phyloP scores from a whole-genome alignment of 2,113 vertebrate species.

The Plecturocebus donacophilus region DNA sequence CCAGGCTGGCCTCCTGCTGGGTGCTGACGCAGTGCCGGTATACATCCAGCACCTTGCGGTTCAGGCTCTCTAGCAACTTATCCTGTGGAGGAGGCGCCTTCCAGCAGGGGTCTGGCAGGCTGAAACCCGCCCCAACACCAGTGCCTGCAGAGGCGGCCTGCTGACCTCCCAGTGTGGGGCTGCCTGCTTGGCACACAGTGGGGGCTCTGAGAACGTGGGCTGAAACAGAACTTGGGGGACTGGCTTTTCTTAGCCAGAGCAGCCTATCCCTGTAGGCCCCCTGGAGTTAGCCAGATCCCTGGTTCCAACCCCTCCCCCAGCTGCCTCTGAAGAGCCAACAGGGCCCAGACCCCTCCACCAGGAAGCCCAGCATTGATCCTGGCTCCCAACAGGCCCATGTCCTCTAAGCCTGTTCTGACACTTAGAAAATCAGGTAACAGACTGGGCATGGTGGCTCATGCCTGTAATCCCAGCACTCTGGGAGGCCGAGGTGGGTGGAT shows the following conservation, averaged over 20 bases:
- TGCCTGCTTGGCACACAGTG: background rate
- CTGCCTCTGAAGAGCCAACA: background rate
- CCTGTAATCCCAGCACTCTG: too few relatives aligned
- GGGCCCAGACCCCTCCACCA: background rate
- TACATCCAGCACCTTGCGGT: slow-evolving; percentile 90
- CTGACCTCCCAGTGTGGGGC: background rate
- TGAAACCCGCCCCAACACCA: accelerated
- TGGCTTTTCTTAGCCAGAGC: background rate
- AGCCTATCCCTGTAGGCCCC: background rate
- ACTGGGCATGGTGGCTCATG: too few relatives aligned
- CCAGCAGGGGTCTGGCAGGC: accelerated
- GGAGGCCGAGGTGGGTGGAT: too few relatives aligned
- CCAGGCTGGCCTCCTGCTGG: slow-evolving; percentile 83
- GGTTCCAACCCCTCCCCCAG: background rate
- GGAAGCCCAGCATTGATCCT: background rate
- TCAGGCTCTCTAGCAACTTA: slow-evolving; percentile 84
- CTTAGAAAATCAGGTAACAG: background rate
- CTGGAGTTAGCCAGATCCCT: background rate
- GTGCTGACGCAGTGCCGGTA: slow-evolving; percentile 88
- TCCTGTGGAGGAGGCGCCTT: slow-evolving; percentile 82
- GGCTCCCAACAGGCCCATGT: background rate
- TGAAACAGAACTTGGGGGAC: background rate
- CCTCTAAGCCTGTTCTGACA: background rate
- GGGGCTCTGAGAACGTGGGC: background rate
- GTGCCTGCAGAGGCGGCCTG: accelerated